phyloP scores from a whole-genome alignment of 2,888 invertebrate genomes.

The Willowsia nigromaculata region DNA sequence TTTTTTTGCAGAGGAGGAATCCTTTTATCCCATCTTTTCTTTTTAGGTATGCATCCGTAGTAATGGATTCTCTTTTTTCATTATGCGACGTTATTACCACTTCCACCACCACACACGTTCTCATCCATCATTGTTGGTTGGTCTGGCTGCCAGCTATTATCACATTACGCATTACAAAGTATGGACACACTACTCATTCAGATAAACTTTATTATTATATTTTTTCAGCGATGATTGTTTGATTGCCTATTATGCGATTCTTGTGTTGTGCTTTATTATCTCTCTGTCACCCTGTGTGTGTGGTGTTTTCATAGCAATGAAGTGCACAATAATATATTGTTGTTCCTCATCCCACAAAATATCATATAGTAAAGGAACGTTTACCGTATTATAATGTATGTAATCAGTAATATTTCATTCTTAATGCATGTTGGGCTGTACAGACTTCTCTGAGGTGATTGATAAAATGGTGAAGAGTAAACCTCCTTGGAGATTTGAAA shows the following conservation, averaged over 20 bases:
- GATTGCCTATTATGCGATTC: neutral
- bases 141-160: too few relatives aligned
- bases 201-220: too few relatives aligned
- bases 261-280: neutral
- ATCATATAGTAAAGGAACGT: too few relatives aligned
- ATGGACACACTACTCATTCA: too few relatives aligned
- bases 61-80: neutral
- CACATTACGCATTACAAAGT: too few relatives aligned
- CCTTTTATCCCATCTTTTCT: neutral
- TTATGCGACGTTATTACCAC: neutral
- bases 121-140: neutral
- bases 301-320: neutral
- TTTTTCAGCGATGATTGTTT: neutral
- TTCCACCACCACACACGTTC: neutral
- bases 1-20: too few relatives aligned
- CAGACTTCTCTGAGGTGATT: neutral
- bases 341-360: neutral
- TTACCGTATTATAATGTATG: too few relatives aligned
- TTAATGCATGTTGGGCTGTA: too few relatives aligned
- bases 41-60: too few relatives aligned
- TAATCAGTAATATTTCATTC: too few relatives aligned
- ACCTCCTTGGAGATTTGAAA: conserved; percentile 6
- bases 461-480: neutral
- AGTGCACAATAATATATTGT: neutral
- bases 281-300: too few relatives aligned